These are phyloP conservation scores for Hylia prasina DNA, from an alignment of 2,113 vertebrate species.

Conservation along the genomic window DNA sequence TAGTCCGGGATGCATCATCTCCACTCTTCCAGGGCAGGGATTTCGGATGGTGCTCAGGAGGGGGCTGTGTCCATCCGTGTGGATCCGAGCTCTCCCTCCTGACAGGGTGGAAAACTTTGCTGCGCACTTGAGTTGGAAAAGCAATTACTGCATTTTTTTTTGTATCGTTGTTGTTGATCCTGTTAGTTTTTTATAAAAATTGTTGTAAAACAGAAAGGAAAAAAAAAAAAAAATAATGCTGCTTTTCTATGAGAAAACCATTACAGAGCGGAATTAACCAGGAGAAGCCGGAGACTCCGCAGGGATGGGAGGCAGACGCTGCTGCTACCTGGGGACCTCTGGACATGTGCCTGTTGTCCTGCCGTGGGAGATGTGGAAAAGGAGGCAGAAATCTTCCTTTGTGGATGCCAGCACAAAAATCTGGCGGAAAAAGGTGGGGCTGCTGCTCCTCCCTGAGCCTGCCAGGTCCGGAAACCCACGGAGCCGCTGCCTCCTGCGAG, in stretches of 20 bases:
- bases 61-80: background rate
- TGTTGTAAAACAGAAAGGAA: background rate
- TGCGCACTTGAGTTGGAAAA: slow-evolving; percentile 5
- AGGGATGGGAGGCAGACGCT: background rate
- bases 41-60: background rate
- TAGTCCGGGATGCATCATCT: slow-evolving; percentile 2
- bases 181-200: background rate
- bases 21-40: background rate
- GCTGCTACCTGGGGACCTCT: background rate
- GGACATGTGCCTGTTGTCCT: background rate
- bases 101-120: background rate
- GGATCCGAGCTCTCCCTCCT: background rate
- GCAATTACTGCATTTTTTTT: background rate
- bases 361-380: background rate
- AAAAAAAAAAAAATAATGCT: background rate
- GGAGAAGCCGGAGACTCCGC: background rate
- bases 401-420: background rate
- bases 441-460: background rate
- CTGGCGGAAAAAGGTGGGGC: background rate
- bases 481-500: background rate
- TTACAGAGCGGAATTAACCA: background rate
- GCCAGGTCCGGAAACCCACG: background rate
- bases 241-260: slow-evolving; percentile 21
- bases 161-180: slow-evolving; percentile 18
- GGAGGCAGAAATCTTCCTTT: background rate